Evolutionary conservation across 2,113 vertebrate genomes (phyloP).

Genomic region (Ovis aries): ARS-UI_Ramb_v3.0 NC_056065.1:51991501-51992000

Average conservation of each 20-base stretch:
- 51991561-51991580: not conserved
- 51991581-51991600: not conserved
- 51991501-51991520: not conserved
- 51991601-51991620: not conserved
- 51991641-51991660: not conserved
- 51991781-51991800: not conserved
- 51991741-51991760: fast-evolving
- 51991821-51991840: not conserved
- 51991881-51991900: not conserved
- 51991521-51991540: not conserved
- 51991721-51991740: not conserved
- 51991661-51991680: not conserved
- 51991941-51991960: not conserved
- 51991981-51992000: not conserved
- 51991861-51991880: not conserved
- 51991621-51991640: not conserved
- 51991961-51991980: not conserved
- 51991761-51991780: not conserved
- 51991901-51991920: not conserved
- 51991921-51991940: not conserved
- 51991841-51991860: not conserved
- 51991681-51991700: fast-evolving
- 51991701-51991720: not conserved
- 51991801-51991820: not conserved
- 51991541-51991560: not conserved